Percentiles rank a stretch among this genome's conserved stretches.
These are phyloP conservation scores for Poecilia velifera DNA, from an alignment of 2,797 vertebrate genomes.

Conservation along the genomic window DNA sequence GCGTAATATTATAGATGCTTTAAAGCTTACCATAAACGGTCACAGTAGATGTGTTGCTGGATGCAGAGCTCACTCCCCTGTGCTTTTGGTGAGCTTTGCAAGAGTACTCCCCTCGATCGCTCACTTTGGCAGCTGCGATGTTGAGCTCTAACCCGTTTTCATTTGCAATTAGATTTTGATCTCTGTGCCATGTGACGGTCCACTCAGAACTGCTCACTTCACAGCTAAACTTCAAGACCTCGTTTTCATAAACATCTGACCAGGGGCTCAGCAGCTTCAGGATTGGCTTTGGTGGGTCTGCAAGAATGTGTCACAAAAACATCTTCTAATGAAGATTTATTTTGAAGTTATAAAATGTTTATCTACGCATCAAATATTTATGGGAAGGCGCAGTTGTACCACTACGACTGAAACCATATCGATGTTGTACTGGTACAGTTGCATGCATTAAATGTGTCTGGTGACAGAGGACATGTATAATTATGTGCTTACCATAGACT, in stretches of 20 bases:
- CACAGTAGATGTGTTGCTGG: neutral
- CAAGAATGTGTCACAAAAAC: neutral
- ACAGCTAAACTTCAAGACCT: neutral
- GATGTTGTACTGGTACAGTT: neutral
- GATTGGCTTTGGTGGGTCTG: neutral
- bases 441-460: neutral
- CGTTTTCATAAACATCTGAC: neutral
- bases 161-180: neutral
- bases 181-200: neutral
- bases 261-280: neutral
- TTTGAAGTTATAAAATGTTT: neutral
- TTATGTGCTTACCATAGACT: conserved; percentile 50
- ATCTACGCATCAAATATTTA: neutral
- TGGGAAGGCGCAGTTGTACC: neutral
- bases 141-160: neutral
- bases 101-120: neutral
- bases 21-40: neutral
- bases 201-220: neutral
- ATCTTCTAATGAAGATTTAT: neutral
- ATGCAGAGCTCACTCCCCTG: neutral
- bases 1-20: neutral
- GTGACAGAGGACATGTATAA: neutral
- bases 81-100: neutral
- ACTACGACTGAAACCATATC: too few relatives aligned
- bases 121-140: neutral